Conservation (phyloP, 2,888 invertebrate genomes). For the Dusona sp. region DNA sequence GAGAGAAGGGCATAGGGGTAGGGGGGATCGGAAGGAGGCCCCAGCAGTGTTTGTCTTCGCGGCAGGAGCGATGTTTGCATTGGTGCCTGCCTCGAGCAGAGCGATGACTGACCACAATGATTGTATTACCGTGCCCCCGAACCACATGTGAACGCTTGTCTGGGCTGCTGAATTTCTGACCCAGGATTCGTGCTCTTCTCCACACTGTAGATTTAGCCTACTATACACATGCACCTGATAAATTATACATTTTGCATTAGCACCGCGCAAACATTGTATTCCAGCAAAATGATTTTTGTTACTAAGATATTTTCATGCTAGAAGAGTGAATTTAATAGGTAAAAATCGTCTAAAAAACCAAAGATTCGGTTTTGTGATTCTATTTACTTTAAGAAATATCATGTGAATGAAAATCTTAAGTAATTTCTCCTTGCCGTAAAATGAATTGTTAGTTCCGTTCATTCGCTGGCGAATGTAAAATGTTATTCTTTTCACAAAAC, state of each 20-base stretch:
- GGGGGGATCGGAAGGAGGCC: not conserved
- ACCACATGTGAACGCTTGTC: slow-evolving; percentile 27
- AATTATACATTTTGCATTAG: slow-evolving; percentile 25
- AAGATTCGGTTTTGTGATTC: not conserved
- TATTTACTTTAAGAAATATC: not conserved
- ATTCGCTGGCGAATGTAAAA: not conserved
- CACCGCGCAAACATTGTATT: not conserved
- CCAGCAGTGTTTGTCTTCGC: slow-evolving; percentile 60
- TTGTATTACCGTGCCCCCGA: slow-evolving; percentile 53
- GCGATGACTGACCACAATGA: slow-evolving; percentile 64
- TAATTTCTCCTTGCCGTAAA: not conserved
- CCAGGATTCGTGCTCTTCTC: slow-evolving; percentile 5
- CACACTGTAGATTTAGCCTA: not conserved
- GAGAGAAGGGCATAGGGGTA: slow-evolving; percentile 16
- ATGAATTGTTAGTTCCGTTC: not conserved
- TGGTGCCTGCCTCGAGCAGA: slow-evolving; percentile 51
- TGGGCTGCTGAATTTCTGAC: slow-evolving; percentile 29
- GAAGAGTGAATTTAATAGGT: not conserved
- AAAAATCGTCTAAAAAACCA: not conserved
- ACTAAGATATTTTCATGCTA: not conserved
- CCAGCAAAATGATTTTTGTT: not conserved
- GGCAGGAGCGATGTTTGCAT: slow-evolving; percentile 55
- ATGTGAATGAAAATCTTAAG: not conserved
- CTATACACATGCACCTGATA: slow-evolving; percentile 2
- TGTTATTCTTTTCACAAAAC: not conserved